A percentile compares a stretch with the other conserved stretches of the same genome.
These are phyloP conservation scores for Miniopterus natalensis DNA, from an alignment of 2,113 vertebrate genomes.

Conservation along the genomic window DNA sequence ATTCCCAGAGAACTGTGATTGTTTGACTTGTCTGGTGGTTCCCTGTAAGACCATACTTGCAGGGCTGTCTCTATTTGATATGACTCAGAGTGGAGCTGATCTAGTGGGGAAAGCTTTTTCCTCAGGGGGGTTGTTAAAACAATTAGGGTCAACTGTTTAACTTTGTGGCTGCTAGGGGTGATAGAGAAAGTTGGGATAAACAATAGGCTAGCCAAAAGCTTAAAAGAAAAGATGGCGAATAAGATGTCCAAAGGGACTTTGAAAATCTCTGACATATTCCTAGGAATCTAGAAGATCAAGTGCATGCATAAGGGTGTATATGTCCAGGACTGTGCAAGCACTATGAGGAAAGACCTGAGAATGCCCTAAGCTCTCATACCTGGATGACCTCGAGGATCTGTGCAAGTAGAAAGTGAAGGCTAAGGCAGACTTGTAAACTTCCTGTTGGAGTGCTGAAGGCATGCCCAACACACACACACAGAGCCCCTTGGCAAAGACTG, in stretches of 20 bases:
- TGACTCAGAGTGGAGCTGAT: neutral
- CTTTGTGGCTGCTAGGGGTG: neutral
- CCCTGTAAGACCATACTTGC: neutral
- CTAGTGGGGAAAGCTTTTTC: neutral
- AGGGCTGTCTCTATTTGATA: neutral
- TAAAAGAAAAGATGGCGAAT: neutral
- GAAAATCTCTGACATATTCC: neutral
- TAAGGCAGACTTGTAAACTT: neutral
- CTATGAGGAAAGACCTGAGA: neutral
- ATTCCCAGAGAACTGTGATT: neutral
- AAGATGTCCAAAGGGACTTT: neutral
- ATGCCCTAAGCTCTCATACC: neutral
- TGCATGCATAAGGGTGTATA: neutral
- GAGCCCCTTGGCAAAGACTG: neutral
- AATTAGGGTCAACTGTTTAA: neutral
- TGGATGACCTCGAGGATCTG: neutral
- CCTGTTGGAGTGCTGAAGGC: neutral
- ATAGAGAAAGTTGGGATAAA: neutral
- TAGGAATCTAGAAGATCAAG: neutral
- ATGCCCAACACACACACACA: neutral
- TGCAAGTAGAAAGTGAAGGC: neutral
- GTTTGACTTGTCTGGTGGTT: neutral
- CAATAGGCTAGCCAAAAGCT: neutral
- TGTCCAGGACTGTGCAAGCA: neutral
- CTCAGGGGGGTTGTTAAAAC: neutral